Evolutionary conservation across 2,888 invertebrate species (phyloP).

Genomic region (Catocala sponsa): DNA sequence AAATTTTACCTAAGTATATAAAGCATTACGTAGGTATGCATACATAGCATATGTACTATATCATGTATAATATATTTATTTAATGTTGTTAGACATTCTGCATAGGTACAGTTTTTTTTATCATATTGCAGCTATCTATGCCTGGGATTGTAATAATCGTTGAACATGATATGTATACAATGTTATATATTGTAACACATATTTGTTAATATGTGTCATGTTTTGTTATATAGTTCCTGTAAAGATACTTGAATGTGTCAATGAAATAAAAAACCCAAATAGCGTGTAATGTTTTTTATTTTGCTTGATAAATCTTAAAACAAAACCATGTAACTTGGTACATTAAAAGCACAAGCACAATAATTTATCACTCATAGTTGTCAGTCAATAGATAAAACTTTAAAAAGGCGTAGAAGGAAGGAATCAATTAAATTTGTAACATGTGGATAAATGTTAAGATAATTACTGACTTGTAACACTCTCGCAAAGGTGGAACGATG

Average conservation of each 20-base stretch:
- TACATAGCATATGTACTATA: too few species aligned
- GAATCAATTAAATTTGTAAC: slow-evolving; percentile 67
- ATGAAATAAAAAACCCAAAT: slow-evolving; percentile 54
- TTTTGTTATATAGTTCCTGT: slow-evolving; percentile 1
- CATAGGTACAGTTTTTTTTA: too few species aligned
- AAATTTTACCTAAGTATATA: too few species aligned
- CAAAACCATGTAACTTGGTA: slow-evolving; percentile 81
- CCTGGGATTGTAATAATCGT: too few species aligned
- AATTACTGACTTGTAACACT: slow-evolving; percentile 10
- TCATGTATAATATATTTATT: too few species aligned
- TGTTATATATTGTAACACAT: too few species aligned
- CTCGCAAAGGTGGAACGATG: too few species aligned
- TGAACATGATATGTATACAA: too few species aligned
- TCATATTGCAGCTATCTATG: too few species aligned
- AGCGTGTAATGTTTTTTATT: slow-evolving; percentile 78
- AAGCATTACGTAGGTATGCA: too few species aligned
- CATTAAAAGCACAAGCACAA: slow-evolving; percentile 87
- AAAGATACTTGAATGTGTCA: slow-evolving; percentile 1
- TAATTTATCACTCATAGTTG: slow-evolving; percentile 80
- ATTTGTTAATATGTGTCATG: not conserved
- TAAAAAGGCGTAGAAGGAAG: slow-evolving; percentile 78
- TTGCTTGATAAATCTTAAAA: slow-evolving; percentile 78
- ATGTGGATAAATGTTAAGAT: slow-evolving; percentile 42
- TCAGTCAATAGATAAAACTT: slow-evolving; percentile 83
- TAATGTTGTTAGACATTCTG: too few species aligned